Evolutionary conservation across 2,797 vertebrate species (phyloP), one percentile per base, ranked within the genome.

Genomic region (Vipera ursinii): DNA sequence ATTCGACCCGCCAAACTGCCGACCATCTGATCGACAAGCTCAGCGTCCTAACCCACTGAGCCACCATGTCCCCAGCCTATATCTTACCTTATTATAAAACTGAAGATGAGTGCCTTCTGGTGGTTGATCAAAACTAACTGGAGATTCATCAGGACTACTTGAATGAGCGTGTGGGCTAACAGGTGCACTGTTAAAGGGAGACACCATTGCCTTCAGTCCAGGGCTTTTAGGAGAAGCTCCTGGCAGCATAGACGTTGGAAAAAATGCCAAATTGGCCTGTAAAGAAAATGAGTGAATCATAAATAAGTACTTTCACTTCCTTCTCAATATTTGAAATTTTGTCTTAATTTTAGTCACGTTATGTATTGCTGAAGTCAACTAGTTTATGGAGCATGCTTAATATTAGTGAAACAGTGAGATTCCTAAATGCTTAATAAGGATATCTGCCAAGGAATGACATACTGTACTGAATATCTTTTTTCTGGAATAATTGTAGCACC

Each of bases 211-310:
- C 94, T 98, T 98, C 88, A 98, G 38, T 26, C 97, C 98, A 0
- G 98, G 98, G 90, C 98, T 98, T 95, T 97, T 98, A 85, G 97
- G 98, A 6, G 97, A 97, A 51, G 94, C 96, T 38, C 97, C 98
- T 0, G 98, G 97, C 65, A 98, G 95, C 85, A 98, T 95, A 78
- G 97, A 96, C 4, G 96, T 93, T n/a, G 98, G 98, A 91, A 97
- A 93, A 86, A 98, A 97, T 96, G 96, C 96, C 93, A 98, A 95
- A 85, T 97, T 98, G 94, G 98, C 98, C 98, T 98, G 96, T 88
- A 28, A 94, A 93, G 94, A 93, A 32, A 94, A 93, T 24, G 73
- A 82, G 20, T 82, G 38, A 82, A 12, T 91, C 61, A 56, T 28
- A 48, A 55, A 48, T 48, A 7, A 92, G 32, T 0, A 86, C 24